A percentile compares a stretch with the other conserved stretches of the same genome.
Conservation (phyloP, 2,113 vertebrate genomes). For the Tor tambroides region DNA sequence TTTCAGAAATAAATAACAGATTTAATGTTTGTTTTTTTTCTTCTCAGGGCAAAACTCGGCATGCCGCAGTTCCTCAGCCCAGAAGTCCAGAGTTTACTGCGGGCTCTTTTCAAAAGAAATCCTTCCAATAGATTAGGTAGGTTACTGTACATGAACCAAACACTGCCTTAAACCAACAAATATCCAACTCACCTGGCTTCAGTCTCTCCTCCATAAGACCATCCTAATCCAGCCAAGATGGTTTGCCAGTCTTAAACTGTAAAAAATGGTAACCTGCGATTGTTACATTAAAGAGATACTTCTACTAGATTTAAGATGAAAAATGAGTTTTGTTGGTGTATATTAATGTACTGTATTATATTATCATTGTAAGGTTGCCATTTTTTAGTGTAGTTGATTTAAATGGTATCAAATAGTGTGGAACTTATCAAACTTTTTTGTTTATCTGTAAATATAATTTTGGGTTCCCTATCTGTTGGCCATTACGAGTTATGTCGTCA, state of each 20-base stretch:
- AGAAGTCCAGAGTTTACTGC: constrained; percentile 82
- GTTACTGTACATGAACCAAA: not conserved
- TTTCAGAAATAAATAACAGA: constrained; percentile 21
- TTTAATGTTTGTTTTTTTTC: not conserved
- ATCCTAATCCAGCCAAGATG: not conserved
- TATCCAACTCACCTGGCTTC: not conserved
- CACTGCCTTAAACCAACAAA: not conserved
- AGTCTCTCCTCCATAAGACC: not conserved
- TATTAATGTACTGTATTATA: too few relatives aligned
- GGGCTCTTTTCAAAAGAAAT: constrained; percentile 83
- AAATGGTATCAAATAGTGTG: too few relatives aligned
- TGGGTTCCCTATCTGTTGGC: too few relatives aligned
- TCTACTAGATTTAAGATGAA: too few relatives aligned
- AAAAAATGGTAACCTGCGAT: too few relatives aligned
- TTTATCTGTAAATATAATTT: too few relatives aligned
- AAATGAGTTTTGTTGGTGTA: too few relatives aligned
- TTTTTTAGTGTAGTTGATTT: too few relatives aligned
- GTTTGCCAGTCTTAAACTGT: not conserved
- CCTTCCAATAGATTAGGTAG: constrained; percentile 81
- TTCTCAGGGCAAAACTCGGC: constrained; percentile 79
- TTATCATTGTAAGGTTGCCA: too few relatives aligned
- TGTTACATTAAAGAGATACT: too few relatives aligned
- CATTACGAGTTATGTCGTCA: too few relatives aligned
- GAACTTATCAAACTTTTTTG: too few relatives aligned
- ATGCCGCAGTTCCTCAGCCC: constrained; percentile 84